Evolutionary conservation across 2,888 invertebrate genomes (phyloP).

Genomic region (Limnephilus marmoratus): DNA sequence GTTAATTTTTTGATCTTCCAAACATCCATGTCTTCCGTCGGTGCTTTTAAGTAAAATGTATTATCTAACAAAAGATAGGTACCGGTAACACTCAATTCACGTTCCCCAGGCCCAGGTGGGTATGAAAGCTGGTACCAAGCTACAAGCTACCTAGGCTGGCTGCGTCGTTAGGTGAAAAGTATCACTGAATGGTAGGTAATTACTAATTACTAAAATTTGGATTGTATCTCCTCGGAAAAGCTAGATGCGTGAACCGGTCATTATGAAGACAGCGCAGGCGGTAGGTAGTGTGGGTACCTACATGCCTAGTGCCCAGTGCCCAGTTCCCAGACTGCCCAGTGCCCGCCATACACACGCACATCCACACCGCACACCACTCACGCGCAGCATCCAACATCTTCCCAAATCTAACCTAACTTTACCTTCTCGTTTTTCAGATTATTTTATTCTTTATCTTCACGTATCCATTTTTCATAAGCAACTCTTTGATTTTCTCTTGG

Average conservation of each 20-base stretch:
- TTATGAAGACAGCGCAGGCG: background rate
- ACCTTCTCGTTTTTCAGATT: background rate
- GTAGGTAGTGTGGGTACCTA: background rate
- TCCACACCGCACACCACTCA: background rate
- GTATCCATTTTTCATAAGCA: no score
- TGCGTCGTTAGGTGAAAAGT: background rate
- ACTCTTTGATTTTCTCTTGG: no score
- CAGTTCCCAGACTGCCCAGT: background rate
- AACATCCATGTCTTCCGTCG: background rate
- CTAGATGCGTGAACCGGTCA: constrained; percentile 42
- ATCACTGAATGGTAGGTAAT: constrained; percentile 15
- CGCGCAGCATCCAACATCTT: constrained; percentile 2
- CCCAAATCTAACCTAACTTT: background rate
- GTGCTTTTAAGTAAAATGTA: background rate
- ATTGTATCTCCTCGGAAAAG: constrained; percentile 38
- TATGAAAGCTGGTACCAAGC: background rate
- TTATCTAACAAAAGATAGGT: background rate
- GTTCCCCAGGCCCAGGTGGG: background rate
- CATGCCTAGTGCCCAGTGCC: background rate
- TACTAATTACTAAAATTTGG: constrained; percentile 34
- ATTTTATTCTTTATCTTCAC: background rate
- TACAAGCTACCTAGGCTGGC: background rate
- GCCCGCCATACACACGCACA: background rate
- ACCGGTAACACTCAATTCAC: background rate
- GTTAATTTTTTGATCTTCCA: background rate